Evolutionary conservation across 1,140 invertebrate genomes (phyloP).

Genomic region (Nylanderia fulva): DNA sequence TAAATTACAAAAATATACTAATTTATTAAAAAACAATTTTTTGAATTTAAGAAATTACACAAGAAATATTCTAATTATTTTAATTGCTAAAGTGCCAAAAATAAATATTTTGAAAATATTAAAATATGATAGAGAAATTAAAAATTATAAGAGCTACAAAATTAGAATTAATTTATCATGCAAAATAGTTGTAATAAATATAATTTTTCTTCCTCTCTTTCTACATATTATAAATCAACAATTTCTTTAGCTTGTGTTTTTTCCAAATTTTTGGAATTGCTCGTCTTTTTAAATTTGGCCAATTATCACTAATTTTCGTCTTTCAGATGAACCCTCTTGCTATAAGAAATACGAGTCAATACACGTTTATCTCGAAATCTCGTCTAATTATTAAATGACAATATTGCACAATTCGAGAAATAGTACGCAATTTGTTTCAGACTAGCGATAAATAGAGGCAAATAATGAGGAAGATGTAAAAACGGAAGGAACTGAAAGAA

Average conservation of each 20-base stretch:
- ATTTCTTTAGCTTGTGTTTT: background rate
- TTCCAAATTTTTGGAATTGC: background rate
- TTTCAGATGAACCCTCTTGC: background rate
- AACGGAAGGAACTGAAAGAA: background rate
- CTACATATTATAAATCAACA: background rate
- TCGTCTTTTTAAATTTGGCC: background rate
- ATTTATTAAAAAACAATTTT: background rate
- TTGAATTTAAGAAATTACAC: slow-evolving; percentile 33
- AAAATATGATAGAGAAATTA: background rate
- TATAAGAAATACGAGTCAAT: background rate
- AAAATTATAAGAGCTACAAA: slow-evolving; percentile 11
- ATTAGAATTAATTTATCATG: background rate
- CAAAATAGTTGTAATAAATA: background rate
- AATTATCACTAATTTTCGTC: background rate
- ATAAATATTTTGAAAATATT: background rate
- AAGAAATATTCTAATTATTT: background rate
- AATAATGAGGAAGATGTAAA: background rate
- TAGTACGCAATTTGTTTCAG: slow-evolving; percentile 33
- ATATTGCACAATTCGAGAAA: slow-evolving; percentile 54
- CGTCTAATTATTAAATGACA: background rate
- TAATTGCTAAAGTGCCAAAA: background rate
- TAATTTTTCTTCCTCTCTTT: background rate
- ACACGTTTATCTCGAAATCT: background rate
- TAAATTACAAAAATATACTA: too few species aligned
- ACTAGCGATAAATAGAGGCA: background rate